Conservation (phyloP, 2,113 vertebrate genomes). For the Pongo pygmaeus region DNA sequence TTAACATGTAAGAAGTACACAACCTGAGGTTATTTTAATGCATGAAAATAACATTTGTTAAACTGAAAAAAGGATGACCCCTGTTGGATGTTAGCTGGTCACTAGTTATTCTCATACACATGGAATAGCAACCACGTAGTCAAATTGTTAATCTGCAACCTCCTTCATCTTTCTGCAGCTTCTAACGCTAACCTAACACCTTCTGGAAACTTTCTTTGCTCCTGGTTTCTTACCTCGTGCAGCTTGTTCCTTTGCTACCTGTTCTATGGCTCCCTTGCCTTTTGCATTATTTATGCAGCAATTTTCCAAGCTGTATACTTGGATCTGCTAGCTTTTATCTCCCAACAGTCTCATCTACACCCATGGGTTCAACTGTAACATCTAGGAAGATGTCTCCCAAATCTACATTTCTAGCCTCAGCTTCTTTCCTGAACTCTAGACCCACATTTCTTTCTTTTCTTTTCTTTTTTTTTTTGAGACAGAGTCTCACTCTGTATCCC, state of each 20-base stretch:
- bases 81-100: not conserved
- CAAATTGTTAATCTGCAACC: not conserved
- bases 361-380: not conserved
- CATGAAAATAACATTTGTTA: not conserved
- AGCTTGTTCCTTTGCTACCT: not conserved
- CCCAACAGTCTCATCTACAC: not conserved
- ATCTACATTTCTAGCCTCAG: not conserved
- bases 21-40: not conserved
- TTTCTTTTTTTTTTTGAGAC: no score
- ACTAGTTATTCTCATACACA: not conserved
- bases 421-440: not conserved
- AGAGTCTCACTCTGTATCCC: no score
- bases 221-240: not conserved
- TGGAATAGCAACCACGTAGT: not conserved
- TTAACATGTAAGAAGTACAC: not conserved
- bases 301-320: not conserved
- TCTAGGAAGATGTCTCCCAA: not conserved
- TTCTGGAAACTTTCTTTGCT: not conserved
- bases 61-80: not conserved
- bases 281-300: not conserved
- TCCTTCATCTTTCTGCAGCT: not conserved
- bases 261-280: not conserved
- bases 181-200: not conserved
- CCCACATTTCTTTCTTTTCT: not conserved
- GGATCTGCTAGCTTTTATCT: not conserved